Base-by-base conservation (phyloP, 2,888 invertebrate species). In the Stenoptilia bipunctidactyla region DNA sequence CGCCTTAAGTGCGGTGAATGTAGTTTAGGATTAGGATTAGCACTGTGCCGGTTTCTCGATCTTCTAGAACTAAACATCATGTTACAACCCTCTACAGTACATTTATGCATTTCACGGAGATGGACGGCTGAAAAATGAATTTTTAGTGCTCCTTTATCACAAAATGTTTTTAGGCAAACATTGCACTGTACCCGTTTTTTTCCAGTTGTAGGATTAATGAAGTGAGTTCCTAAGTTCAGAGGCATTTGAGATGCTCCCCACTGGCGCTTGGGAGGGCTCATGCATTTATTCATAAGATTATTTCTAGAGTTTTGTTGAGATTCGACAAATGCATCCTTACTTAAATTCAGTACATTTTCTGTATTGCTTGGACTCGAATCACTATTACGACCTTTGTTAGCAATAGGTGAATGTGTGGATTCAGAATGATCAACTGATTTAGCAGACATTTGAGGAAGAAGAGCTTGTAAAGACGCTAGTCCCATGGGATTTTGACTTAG, bases 71-170 rank as follows among this genome's bases (percentile, higher is more conserved):
- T 98, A 66, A 98, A 98, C 96, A 97, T 97, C 96, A 98, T 98
- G 68, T 95, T 97, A 77, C 98, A 98, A 0, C 98, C 98, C 66
- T 96, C 96, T 0, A 99, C 97, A 0, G 98, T 98, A 68, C 99
- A 99, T 76, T 96, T 96, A 76, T 99, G 99, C 98, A 99, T 99
- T 85, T 99, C 99, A 33, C 98, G 90, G 44, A 98, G 80, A 68
- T 99, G 99, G 8, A 99, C 99, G 0, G 99, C 99, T 38, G 97
- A 97, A 66, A 98, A 98, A 71, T 99, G 99, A 5, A 99, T 99
- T 82, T 99, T 99, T 15, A 99, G 86, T 1, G 99, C 99, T 45
- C 98, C 99, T 84, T 99, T 99, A 85, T 99, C 99, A 86, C 99
- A 99, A 83, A 99, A 99, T 12, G 98, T 98, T 83, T 99, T 99